phyloP scores from a whole-genome alignment of 1,140 invertebrate genomes.

The Zaprionus davidi region DNA sequence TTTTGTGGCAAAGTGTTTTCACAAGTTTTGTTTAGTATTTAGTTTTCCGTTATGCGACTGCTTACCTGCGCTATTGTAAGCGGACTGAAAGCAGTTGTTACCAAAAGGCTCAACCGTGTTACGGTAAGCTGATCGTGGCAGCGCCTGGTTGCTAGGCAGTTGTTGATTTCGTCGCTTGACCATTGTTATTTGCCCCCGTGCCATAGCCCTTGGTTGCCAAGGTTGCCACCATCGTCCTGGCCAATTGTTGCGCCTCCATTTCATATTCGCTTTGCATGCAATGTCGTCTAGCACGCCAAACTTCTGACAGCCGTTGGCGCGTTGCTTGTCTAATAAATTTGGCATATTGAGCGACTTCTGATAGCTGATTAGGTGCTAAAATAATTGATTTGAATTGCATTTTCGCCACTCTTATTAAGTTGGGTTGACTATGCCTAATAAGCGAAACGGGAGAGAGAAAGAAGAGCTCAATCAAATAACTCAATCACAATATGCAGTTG shows the following conservation, averaged over 20 bases:
- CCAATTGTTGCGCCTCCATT: constrained; percentile 58
- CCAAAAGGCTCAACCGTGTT: constrained; percentile 10
- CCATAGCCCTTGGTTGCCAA: constrained; percentile 47
- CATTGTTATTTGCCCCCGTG: constrained; percentile 65
- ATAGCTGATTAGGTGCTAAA: constrained; percentile 50
- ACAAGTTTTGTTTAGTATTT: neutral
- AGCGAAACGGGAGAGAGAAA: neutral
- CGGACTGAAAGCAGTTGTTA: constrained; percentile 49
- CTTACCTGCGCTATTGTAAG: constrained; percentile 62
- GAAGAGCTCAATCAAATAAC: neutral
- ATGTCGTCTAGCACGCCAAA: constrained; percentile 45
- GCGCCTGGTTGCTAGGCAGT: constrained; percentile 68
- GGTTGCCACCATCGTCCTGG: constrained; percentile 50
- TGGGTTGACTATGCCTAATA: neutral
- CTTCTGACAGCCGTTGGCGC: constrained; percentile 24
- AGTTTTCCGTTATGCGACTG: constrained; percentile 43
- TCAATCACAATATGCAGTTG: neutral
- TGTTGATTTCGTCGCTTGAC: constrained; percentile 61
- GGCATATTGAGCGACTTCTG: constrained; percentile 14
- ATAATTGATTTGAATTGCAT: constrained; percentile 18
- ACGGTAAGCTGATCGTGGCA: constrained; percentile 65
- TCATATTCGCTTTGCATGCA: constrained; percentile 25
- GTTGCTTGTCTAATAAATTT: constrained; percentile 16
- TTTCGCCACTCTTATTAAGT: neutral
- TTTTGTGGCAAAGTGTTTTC: neutral